Evolutionary conservation across 1,140 invertebrate genomes (phyloP).

Genomic region (Lasioglossum albipes): DNA sequence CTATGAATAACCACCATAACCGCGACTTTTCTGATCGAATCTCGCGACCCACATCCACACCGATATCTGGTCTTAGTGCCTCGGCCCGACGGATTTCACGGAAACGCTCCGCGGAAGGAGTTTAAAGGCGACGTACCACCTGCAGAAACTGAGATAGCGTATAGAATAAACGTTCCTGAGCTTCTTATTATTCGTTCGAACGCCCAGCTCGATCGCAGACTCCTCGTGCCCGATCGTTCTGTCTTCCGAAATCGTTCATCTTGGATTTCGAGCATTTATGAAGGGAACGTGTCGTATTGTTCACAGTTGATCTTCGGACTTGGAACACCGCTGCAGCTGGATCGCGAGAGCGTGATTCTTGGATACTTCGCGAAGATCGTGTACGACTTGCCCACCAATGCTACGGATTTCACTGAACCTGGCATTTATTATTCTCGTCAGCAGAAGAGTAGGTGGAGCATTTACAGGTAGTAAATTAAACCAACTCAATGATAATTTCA

Average conservation of each 20-base stretch:
- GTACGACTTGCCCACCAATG: conserved; percentile 83
- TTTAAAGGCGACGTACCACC: neutral
- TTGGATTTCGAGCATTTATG: neutral
- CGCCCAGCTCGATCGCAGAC: neutral
- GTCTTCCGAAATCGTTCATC: neutral
- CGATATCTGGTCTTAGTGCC: neutral
- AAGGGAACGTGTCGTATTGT: neutral
- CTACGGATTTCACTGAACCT: conserved; percentile 82
- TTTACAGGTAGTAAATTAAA: conserved; percentile 65
- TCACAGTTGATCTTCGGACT: conserved; percentile 84
- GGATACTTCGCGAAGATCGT: conserved; percentile 84
- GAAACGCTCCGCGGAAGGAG: neutral
- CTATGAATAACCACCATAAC: conserved; percentile 44
- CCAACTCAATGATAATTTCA: too few relatives aligned
- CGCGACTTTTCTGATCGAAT: conserved; percentile 47
- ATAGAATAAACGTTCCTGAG: neutral
- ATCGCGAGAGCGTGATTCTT: conserved; percentile 83
- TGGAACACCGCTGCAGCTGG: conserved; percentile 84
- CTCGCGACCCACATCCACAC: neutral
- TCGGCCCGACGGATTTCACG: conserved; percentile 9
- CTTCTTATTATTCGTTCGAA: conserved; percentile 4
- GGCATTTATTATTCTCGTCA: conserved; percentile 80
- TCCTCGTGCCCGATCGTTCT: neutral
- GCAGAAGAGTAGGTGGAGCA: conserved; percentile 75
- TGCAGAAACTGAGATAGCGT: conserved; percentile 1